Evolutionary conservation across 2,113 vertebrate species (phyloP).

Genomic region (Gadus macrocephalus): DNA sequence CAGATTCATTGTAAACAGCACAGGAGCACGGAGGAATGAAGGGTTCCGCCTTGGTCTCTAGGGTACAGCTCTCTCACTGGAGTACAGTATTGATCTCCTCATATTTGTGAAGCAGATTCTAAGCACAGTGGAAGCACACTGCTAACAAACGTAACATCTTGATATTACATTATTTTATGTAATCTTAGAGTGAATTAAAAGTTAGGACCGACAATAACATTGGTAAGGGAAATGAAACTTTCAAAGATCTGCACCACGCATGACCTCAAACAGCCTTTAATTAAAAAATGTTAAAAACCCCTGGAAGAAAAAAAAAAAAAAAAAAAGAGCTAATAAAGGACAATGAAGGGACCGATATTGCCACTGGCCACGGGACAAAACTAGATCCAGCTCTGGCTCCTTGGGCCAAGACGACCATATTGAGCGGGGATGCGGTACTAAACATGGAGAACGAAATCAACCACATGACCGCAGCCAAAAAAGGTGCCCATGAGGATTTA

Average conservation of each 20-base stretch:
- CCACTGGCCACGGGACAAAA: background rate
- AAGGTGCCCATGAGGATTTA: background rate
- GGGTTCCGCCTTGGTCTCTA: too few relatives aligned
- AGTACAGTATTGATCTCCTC: background rate
- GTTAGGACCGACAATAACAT: too few relatives aligned
- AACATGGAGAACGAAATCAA: background rate
- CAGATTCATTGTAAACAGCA: constrained; percentile 14
- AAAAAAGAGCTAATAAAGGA: background rate
- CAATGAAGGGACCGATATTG: background rate
- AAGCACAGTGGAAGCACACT: too few relatives aligned
- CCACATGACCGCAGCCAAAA: background rate
- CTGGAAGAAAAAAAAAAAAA: background rate
- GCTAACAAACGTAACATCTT: too few relatives aligned
- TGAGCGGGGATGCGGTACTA: background rate
- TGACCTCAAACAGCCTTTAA: too few relatives aligned
- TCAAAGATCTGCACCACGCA: too few relatives aligned
- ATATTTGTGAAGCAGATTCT: too few relatives aligned
- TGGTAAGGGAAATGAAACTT: too few relatives aligned
- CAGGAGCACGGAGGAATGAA: too few relatives aligned
- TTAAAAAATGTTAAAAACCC: too few relatives aligned
- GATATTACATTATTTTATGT: too few relatives aligned
- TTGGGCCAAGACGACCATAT: background rate
- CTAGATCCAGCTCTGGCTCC: background rate
- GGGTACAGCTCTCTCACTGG: background rate
- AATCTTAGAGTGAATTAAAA: too few relatives aligned